Evolutionary conservation across 1,140 invertebrate genomes (phyloP).

Genomic region (Cataglyphis hispanica): DNA sequence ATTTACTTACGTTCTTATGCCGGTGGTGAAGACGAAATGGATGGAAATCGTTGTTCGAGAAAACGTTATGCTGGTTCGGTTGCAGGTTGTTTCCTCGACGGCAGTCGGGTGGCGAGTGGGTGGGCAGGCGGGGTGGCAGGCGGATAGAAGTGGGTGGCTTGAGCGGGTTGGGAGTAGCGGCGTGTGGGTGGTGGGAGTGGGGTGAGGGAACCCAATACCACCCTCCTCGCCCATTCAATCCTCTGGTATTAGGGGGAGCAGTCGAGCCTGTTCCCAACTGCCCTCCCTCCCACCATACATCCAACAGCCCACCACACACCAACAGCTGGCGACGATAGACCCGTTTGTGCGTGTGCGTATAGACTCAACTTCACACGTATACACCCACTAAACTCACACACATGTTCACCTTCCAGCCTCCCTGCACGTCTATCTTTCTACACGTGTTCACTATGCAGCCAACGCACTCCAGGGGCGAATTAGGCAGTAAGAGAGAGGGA

Average conservation of each 20-base stretch:
- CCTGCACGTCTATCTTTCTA: conserved; percentile 48
- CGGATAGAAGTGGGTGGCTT: conserved; percentile 81
- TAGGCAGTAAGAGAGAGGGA: background rate
- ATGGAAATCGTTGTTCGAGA: conserved; percentile 77
- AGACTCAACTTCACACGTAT: background rate
- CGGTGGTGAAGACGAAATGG: conserved; percentile 45
- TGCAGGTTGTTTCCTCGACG: conserved; percentile 86
- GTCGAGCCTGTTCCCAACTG: conserved; percentile 72
- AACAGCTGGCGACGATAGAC: conserved; percentile 43
- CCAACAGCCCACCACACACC: conserved; percentile 47
- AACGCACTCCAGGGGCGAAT: conserved; percentile 60
- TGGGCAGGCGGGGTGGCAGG: conserved; percentile 86
- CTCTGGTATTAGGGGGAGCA: conserved; percentile 81
- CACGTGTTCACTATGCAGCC: conserved; percentile 67
- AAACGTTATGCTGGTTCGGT: conserved; percentile 80
- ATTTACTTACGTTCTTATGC: conserved; percentile 54
- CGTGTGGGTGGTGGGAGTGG: conserved; percentile 79
- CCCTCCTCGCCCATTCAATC: conserved; percentile 83
- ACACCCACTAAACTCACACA: background rate
- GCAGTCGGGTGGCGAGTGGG: conserved; percentile 86
- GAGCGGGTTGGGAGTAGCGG: conserved; percentile 73
- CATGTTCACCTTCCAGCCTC: conserved; percentile 15
- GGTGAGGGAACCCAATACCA: conserved; percentile 83
- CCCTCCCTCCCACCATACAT: conserved; percentile 53
- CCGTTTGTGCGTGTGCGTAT: conserved; percentile 18